Evolutionary conservation across 2,113 vertebrate genomes (phyloP).

Genomic region (Poeciliopsis prolifica): DNA sequence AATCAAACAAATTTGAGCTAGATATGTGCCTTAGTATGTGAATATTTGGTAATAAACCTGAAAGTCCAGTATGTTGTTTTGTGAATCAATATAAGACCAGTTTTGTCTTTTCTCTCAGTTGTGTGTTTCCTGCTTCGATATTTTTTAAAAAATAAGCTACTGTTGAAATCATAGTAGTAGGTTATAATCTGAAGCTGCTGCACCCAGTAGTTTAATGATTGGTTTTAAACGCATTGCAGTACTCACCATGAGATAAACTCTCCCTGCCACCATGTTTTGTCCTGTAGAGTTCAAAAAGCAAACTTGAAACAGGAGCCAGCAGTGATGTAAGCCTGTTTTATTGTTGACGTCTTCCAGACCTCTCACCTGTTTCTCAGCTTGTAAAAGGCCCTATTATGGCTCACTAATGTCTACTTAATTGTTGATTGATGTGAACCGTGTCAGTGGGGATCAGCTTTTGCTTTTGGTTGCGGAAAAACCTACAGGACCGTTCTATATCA

Average conservation of each 20-base stretch:
- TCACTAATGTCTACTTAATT: conserved; percentile 38
- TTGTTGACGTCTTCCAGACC: conserved; percentile 46
- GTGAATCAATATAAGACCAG: background rate
- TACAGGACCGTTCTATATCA: background rate
- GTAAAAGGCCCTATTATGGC: conserved; percentile 29
- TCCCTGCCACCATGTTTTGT: background rate
- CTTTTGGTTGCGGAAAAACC: conserved; percentile 15
- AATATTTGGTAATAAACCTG: background rate
- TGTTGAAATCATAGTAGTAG: conserved; percentile 10
- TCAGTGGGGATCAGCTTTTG: conserved; percentile 17
- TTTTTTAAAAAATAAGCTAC: conserved; percentile 13
- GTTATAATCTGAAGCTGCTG: conserved; percentile 26
- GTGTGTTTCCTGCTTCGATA: conserved; percentile 26
- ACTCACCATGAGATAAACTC: conserved; percentile 13
- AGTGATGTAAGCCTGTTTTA: conserved; percentile 31
- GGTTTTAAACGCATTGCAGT: conserved; percentile 8
- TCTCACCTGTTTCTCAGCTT: conserved; percentile 32
- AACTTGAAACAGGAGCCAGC: conserved; percentile 12
- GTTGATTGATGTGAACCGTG: conserved; percentile 24
- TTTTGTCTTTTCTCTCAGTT: conserved; percentile 34
- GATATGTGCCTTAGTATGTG: background rate
- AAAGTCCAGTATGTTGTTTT: background rate
- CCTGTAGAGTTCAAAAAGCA: conserved; percentile 44
- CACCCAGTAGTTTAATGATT: conserved; percentile 40
- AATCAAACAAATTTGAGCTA: background rate